Base-by-base conservation (phyloP, 2,113 vertebrate species). In the Gorilla gorilla region DNA sequence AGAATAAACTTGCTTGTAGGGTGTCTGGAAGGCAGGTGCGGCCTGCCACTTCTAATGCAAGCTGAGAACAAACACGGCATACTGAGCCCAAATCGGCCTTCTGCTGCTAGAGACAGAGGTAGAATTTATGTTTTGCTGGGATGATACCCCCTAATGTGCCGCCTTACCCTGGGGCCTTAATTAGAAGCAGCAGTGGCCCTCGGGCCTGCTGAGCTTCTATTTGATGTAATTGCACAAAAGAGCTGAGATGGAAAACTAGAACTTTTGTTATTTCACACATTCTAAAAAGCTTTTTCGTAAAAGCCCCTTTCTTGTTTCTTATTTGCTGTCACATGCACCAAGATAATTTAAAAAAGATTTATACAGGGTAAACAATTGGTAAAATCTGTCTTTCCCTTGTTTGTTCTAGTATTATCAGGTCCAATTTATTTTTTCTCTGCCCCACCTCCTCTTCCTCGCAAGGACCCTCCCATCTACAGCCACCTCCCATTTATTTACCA, bases 81-180 rank as follows among this genome's bases (percentile, higher is more conserved):
- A 64, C 38, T 1, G 72, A 91, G 88, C 16, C 91, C 92, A 48
- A 45, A 85, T 55, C 84, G 50, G 78, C 38, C 93, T 94, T 89
- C 94, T 17, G 75, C 90, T 85, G 94, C 73, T 82, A 25, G 72
- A 90, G 73, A 61, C 90, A 48, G 84, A 87, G 78, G 72, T n/a
- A 61, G 95, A 85, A 95, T 98, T 96, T 97, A 22, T 96, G 93
- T 97, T 98, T 95, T 80, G 92, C 38, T 90, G 66, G 6, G 38
- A 22, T 20, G 52, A 3, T 35, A 35, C 82, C 83, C 90, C 96
- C 90, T 94, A 27, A 76, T 59, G 78, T 0, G 94, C 85, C 40
- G 35, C 40, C 70, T 97, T 43, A 32, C 95, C 97, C 98, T 72
- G 97, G 89, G 97, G 89, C 96, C 89, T 97, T 98, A 97, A 97